Evolutionary conservation across 1,140 invertebrate genomes (phyloP), one percentile per base, ranked within the genome.

Genomic region (Pogonomyrmex californicus): DNA sequence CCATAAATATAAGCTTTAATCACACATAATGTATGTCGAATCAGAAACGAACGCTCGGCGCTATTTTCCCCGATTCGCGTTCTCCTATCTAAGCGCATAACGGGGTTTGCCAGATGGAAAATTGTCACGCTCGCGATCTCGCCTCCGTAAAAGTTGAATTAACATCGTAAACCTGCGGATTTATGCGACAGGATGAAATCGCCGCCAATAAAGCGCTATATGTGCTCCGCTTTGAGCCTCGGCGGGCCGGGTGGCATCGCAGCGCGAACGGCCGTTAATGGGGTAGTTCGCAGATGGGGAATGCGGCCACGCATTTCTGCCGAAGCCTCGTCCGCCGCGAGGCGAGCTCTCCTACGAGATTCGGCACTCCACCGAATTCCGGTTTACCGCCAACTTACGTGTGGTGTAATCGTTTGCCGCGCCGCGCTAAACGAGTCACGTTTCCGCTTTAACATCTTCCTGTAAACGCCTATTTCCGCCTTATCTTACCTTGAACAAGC

Each of bases 351-450:
- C 38, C 85, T 63, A 58, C 63, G 63, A 60, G 76, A 82, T 90
- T 86, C 70, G 44, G 60, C 88, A 63, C 71, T 62, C 65, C 60
- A 51, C 75, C 81, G 65, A 86, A 90, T 90, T 90, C 87, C 58
- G 88, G 89, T 90, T 88, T 66, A 90, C 71, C 86, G 62, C 86
- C 38, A 86, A 89, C 88, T 90, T 90, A 87, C 88, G 66, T 47
- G 60, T 62, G 85, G 33, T 9, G 12, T 87, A 90, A 90, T 90
- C 86, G 71, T 30, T 62, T 73, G 85, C 66, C 68, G 54, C 54
- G 12, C 56, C 4, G 12, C 23, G 14, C 36, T 88, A 86, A 82
- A 86, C 33, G 68, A 88, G 63, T 65, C 41, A 49, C 44, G 36
- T 85, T 49, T 38, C 60, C 9, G 2, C 17, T 56, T 70, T 58